phyloP scores from a whole-genome alignment of 35 echinoderm and acorn worm species.

The Apostichopus parvimensis region DNA sequence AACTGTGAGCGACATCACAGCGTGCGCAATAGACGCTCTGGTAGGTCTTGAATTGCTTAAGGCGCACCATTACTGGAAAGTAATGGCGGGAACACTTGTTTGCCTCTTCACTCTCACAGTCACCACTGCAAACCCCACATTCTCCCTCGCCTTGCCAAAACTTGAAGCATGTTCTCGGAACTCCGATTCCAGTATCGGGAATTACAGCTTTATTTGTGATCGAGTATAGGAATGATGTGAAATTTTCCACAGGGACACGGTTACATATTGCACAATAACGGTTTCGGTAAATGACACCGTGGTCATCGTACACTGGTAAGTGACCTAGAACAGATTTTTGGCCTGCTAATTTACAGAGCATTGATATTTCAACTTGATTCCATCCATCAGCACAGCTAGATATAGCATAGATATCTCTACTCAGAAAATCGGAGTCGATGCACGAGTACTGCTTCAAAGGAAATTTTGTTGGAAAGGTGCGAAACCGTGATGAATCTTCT shows the following conservation, averaged over 20 bases:
- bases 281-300: background rate
- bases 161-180: background rate
- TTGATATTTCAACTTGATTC: background rate
- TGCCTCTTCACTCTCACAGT: no score
- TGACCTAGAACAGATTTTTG: background rate
- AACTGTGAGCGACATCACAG: no score
- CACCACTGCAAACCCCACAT: background rate
- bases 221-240: background rate
- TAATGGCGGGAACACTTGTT: background rate
- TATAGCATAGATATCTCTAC: background rate
- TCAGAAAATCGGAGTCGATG: background rate
- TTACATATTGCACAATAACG: slow-evolving; percentile 3
- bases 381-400: background rate
- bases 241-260: background rate
- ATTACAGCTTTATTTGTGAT: background rate
- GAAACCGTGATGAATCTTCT: background rate
- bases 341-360: background rate
- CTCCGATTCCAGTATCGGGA: background rate
- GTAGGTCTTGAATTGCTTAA: background rate
- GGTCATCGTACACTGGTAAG: background rate
- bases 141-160: background rate
- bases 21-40: no score
- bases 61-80: background rate
- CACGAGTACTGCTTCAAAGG: background rate
- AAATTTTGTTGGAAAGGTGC: background rate